Percentiles rank a stretch among this genome's conserved stretches.
Evolutionary conservation across 1,140 invertebrate genomes (phyloP).

Genomic region (Steinernema khuongi): DNA sequence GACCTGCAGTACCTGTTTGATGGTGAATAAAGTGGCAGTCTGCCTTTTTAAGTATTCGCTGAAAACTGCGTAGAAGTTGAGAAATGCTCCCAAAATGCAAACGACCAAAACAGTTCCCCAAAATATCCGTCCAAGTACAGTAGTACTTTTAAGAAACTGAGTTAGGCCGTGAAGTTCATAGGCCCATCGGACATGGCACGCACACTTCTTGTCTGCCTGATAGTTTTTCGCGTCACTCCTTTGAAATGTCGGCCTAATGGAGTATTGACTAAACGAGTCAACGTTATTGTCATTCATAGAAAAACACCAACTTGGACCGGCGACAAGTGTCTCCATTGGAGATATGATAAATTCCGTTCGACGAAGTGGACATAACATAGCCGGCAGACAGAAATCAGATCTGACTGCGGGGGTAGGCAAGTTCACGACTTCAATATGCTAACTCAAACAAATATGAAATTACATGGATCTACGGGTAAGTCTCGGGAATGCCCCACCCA

Average conservation of each 20-base stretch:
- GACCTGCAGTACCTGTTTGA: background rate
- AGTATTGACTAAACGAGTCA: background rate
- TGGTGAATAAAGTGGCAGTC: background rate
- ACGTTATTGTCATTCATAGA: background rate
- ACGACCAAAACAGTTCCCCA: background rate
- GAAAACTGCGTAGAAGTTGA: background rate
- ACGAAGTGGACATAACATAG: constrained; percentile 6
- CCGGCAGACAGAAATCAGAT: background rate
- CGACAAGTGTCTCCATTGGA: background rate
- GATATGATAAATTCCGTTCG: background rate
- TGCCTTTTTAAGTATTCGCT: background rate
- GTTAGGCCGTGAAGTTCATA: background rate
- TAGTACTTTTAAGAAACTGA: background rate
- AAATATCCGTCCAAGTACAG: background rate
- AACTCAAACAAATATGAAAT: background rate
- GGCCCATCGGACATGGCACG: background rate
- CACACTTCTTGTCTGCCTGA: background rate
- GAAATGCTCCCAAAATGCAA: background rate
- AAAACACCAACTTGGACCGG: background rate
- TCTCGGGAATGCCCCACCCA: background rate
- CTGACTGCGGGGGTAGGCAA: background rate
- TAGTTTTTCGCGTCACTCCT: background rate
- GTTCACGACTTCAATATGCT: background rate
- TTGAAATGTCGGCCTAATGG: background rate
- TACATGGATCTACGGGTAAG: background rate